Base-by-base conservation (phyloP, 1,140 invertebrate genomes). In the Drosophila virilis region DNA sequence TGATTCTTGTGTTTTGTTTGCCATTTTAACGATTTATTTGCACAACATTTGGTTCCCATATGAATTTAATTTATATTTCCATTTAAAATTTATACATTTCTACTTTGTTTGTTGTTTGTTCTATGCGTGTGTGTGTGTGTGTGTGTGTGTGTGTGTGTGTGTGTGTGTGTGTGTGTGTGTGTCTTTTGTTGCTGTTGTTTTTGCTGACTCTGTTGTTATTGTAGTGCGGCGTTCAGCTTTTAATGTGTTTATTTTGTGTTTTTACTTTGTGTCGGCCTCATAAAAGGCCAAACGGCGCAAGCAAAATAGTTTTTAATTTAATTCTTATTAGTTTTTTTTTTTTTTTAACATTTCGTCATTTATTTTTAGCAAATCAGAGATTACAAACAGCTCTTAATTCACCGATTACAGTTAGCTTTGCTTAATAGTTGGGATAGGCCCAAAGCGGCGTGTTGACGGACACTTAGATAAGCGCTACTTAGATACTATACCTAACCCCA, bases 61-160 rank as follows among this genome's bases (percentile, higher is more conserved):
- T 89, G 84, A 89, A 80, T 84, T 84, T 84, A 89, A 89, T 89
- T 89, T 89, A 89, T 89, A 90, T 75, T 83, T 88, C 79, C 79
- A 89, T 83, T 77, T 88, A 55, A 83, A 86, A 80, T 88, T 88
- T 89, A 86, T 82, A 82, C 83, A 88, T 73, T 86, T 86, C 43
- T 80, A 59, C 59, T 75, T 82, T 60, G 35, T 48, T 74, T 58
- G 48, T 60, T 64, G 55, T 58, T 37, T 54, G 32, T 17, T 38
- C 8, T 1, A n/a, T 57, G 54, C n/a, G 54, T 7, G 38, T 54
- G 32, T 51, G 58, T 22, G 42, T 48, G 43, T 50, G 13, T 35
- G 9, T 48, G 52, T 66, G 45, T 72, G n/a, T n/a, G n/a, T 57
- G 52, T 13, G 52, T 6, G 37, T 54, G 40, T 51, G 58, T 22